Percentiles rank a stretch among this genome's conserved stretches.
These are phyloP conservation scores for Daphoenositta chrysoptera DNA, from an alignment of 2,113 vertebrate genomes.

Conservation along the genomic window DNA sequence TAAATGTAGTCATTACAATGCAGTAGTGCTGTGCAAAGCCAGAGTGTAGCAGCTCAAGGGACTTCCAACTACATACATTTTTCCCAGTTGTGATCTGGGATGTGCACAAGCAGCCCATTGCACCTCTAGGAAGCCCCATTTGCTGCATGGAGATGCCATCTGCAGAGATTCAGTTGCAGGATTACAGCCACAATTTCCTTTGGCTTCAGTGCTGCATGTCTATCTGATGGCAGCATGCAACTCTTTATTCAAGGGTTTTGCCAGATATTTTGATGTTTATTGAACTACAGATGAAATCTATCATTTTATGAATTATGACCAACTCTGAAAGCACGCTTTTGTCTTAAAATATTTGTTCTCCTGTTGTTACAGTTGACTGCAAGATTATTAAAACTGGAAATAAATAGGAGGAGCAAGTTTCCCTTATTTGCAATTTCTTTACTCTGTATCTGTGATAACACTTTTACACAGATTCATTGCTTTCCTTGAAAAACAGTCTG, in stretches of 20 bases:
- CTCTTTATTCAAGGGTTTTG: not conserved
- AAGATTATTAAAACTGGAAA: constrained; percentile 35
- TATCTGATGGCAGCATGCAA: not conserved
- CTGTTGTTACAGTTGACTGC: not conserved
- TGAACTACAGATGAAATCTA: not conserved
- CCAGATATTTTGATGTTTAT: constrained; percentile 21
- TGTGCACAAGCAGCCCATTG: not conserved
- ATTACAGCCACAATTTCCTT: constrained; percentile 44
- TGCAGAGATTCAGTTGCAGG: constrained; percentile 52
- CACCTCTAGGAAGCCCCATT: constrained; percentile 17
- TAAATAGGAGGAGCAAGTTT: constrained; percentile 11
- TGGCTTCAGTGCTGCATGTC: constrained; percentile 23
- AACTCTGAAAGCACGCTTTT: not conserved
- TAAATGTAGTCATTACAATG: not conserved
- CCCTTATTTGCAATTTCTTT: not conserved
- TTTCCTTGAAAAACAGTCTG: not conserved
- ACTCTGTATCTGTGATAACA: not conserved
- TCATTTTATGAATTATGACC: not conserved
- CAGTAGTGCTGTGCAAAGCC: not conserved
- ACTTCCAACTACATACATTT: not conserved
- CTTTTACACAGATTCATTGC: not conserved
- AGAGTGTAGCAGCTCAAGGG: not conserved
- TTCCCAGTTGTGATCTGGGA: not conserved
- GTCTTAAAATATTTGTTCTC: constrained; percentile 24
- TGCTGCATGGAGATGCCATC: constrained; percentile 29